These are phyloP conservation scores for Psilopsiagon aymara DNA, from an alignment of 2,113 vertebrate species.

Conservation along the genomic window DNA sequence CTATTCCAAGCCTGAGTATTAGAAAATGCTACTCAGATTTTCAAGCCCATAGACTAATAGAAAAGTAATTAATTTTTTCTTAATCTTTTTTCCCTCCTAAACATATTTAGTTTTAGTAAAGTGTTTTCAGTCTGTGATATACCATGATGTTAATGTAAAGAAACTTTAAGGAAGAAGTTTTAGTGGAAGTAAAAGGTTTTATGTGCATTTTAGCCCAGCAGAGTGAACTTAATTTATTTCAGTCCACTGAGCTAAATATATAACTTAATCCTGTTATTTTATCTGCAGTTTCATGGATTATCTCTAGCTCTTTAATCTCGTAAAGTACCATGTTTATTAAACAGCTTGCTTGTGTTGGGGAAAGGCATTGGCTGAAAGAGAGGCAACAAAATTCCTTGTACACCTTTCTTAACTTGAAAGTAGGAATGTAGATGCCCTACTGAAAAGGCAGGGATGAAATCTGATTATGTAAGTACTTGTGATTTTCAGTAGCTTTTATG, in stretches of 20 bases:
- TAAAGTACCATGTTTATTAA: not conserved
- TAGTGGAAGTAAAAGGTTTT: not conserved
- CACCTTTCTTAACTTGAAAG: not conserved
- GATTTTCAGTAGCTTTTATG: not conserved
- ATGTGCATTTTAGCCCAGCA: not conserved
- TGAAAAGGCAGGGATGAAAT: constrained; percentile 1
- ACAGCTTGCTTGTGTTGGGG: not conserved
- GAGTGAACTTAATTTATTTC: not conserved
- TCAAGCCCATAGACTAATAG: not conserved
- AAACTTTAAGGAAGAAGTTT: not conserved
- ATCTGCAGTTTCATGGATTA: constrained; percentile 52
- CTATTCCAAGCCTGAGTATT: not conserved
- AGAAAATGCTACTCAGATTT: not conserved
- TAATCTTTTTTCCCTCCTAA: not conserved
- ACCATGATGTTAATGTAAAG: not conserved
- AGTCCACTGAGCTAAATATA: constrained; percentile 16
- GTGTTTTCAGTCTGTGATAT: not conserved
- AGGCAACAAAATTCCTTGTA: not conserved
- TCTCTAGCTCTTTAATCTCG: constrained; percentile 32
- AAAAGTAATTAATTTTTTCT: not conserved
- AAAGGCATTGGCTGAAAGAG: not conserved
- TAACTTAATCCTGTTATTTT: constrained; percentile 45
- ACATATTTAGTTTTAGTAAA: not conserved
- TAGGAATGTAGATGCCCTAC: not conserved
- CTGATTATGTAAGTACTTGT: constrained; percentile 34